These are phyloP conservation scores for Myripristis murdjan DNA, from an alignment of 2,797 vertebrate genomes.

Conservation along the genomic window DNA sequence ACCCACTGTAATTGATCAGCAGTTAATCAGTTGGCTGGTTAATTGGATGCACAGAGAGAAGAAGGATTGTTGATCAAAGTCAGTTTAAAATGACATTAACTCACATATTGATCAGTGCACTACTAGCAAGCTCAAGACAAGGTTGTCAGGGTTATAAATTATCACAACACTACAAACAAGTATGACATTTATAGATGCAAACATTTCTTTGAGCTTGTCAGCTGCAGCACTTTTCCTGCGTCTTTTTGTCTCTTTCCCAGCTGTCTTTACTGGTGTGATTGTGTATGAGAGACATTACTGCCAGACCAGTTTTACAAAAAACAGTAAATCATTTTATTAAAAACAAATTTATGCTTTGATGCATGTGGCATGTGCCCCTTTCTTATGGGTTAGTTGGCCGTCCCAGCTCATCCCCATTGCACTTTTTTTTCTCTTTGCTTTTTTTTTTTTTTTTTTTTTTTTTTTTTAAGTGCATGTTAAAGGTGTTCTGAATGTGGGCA, in stretches of 20 bases:
- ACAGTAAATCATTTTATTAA: no score
- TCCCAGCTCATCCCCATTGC: no score
- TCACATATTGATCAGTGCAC: neutral
- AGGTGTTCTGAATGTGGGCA: no score
- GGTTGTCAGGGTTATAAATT: constrained; percentile 4
- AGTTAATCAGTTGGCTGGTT: neutral
- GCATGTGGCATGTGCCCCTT: no score
- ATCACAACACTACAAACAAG: neutral
- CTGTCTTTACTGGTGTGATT: neutral
- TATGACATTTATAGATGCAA: constrained; percentile 1
- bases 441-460: no score
- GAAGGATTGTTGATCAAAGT: neutral
- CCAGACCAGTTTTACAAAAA: no score
- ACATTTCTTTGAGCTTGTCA: neutral
- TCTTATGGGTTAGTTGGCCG: no score
- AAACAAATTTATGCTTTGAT: no score
- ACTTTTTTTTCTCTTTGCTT: no score
- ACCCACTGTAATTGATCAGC: neutral
- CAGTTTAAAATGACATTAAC: neutral
- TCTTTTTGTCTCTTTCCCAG: neutral
- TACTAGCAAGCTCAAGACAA: neutral
- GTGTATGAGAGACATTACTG: neutral
- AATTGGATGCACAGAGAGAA: neutral
- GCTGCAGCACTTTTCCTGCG: neutral
- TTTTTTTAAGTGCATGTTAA: no score